Base-by-base conservation (phyloP, 2,113 vertebrate genomes). In the Ranitomeya variabilis region DNA sequence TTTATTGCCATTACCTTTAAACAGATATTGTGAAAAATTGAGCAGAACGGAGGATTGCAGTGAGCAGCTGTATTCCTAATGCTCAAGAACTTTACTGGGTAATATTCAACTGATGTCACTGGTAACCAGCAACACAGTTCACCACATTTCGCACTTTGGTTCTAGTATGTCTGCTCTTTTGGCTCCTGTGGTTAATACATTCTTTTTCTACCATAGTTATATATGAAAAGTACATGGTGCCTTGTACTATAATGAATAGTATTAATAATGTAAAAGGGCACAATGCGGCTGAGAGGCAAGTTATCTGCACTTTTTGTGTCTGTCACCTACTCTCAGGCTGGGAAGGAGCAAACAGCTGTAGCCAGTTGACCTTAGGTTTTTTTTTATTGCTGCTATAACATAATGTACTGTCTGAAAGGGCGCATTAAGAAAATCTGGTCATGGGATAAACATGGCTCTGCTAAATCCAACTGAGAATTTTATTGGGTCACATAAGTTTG, bases 191-290 rank as follows among this genome's bases (percentile, higher is more conserved):
- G 60, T 14, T 26, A n/a, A 59, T 74, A 21, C 51, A 18, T 87
- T 66, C 37, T 52, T 60, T 83, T 52, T 26, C 59, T 77, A 15
- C 31, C 23, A 45, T 51, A 62, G 15, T 74, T 51, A 62, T 71
- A 77, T 64, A 54, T 54, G 31, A 64, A 12, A 88, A 87, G 73
- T 76, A 80, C 76, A 52, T 52, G 77, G 87, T 88, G 87, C 80
- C 80, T 88, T 76, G 55, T 88, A 51, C 37, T 23, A 74, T 87
- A 51, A 87, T 87, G 60, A 77, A 80, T 66, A 69, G 51, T 73
- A 59, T 19, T 31, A 21, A 21, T 21, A 54, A 21, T 54, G 52
- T 79, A n/a, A 23, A 59, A 23, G 10, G 52, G n/a, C 23, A 9
- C 23, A 59, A 15, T 7, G 18, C 73, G 55, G 69, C n/a, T 55